phyloP scores from a whole-genome alignment of 2,113 vertebrate genomes.

The Myrmecophaga tridactyla region DNA sequence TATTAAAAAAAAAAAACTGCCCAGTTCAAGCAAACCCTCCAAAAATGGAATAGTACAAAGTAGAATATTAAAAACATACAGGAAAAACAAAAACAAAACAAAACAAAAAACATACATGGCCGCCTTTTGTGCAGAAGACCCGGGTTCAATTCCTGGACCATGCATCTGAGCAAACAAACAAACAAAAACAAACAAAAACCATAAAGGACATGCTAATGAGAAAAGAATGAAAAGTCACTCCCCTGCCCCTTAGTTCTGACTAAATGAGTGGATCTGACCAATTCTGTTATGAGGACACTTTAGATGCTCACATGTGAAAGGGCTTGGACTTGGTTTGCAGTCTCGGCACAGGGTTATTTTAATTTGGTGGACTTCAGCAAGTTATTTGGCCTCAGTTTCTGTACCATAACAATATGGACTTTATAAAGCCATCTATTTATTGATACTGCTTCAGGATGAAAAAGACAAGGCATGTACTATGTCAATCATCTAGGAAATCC shows the following conservation, averaged over 20 bases:
- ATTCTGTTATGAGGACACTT: neutral
- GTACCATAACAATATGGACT: neutral
- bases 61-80: neutral
- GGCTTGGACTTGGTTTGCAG: neutral
- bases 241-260: fast-evolving
- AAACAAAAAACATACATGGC: no score
- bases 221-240: neutral
- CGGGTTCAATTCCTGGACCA: no score
- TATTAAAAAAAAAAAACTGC: neutral
- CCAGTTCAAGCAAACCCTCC: neutral
- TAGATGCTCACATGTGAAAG: neutral
- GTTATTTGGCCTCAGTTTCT: neutral
- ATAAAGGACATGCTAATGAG: neutral
- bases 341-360: neutral
- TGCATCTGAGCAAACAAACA: no score
- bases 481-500: neutral
- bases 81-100: neutral
- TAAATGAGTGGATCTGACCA: neutral
- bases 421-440: neutral
- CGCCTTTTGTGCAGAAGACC: no score
- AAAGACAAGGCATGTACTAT: neutral
- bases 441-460: neutral
- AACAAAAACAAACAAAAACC: no score
- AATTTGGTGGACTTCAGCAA: neutral
- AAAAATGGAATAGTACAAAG: neutral